These are phyloP conservation scores for Acheta domesticus DNA, from an alignment of 2,888 invertebrate species.

Conservation along the genomic window DNA sequence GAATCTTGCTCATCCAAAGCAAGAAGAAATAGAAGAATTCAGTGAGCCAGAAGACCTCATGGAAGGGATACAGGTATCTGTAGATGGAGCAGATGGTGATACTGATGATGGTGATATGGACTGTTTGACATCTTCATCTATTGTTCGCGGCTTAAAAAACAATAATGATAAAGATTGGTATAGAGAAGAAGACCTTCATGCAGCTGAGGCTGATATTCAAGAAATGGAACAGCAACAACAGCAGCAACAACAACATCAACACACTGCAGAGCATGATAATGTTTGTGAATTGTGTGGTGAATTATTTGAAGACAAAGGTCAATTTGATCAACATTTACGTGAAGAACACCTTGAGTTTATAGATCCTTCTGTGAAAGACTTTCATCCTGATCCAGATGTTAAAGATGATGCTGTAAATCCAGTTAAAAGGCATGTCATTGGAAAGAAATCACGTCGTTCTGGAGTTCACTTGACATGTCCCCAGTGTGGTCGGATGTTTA, in stretches of 20 bases:
- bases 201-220: slow-evolving; percentile 50
- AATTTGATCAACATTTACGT: slow-evolving; percentile 40
- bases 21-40: slow-evolving; percentile 68
- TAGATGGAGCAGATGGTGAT: slow-evolving; percentile 53
- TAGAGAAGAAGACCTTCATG: slow-evolving; percentile 49
- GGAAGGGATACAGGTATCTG: slow-evolving; percentile 77
- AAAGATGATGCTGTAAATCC: slow-evolving; percentile 20
- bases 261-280: slow-evolving; percentile 33
- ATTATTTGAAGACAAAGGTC: slow-evolving; percentile 39
- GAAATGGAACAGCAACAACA: slow-evolving; percentile 45
- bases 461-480: slow-evolving; percentile 53
- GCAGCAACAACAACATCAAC: slow-evolving; percentile 30
- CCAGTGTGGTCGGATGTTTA: slow-evolving; percentile 70
- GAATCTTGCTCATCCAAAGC: slow-evolving; percentile 55
- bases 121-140: slow-evolving; percentile 43
- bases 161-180: slow-evolving; percentile 42
- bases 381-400: not conserved
- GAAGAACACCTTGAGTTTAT: slow-evolving; percentile 39
- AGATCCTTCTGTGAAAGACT: not conserved
- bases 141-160: slow-evolving; percentile 30
- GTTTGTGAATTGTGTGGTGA: slow-evolving; percentile 44
- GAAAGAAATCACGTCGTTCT: slow-evolving; percentile 27
- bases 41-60: slow-evolving; percentile 83
- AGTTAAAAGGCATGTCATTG: slow-evolving; percentile 23
- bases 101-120: slow-evolving; percentile 49